phyloP scores from a whole-genome alignment of 2,797 vertebrate genomes.

The Psittacula derbiana region DNA sequence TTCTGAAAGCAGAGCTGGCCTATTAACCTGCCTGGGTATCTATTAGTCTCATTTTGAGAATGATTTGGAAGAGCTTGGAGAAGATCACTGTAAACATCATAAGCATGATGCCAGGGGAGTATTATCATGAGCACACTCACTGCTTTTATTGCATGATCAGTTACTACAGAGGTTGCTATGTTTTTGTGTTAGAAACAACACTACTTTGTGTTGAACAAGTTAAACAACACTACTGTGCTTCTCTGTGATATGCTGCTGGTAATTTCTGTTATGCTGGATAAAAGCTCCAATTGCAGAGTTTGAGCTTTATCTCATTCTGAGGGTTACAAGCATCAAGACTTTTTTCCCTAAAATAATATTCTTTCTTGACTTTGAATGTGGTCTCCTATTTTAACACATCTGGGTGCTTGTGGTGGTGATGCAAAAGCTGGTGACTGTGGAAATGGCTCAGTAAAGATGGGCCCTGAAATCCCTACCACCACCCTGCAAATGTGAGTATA shows the following conservation, averaged over 20 bases:
- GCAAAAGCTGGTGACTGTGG: background rate
- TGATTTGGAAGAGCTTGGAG: background rate
- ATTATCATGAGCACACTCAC: background rate
- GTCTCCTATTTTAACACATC: background rate
- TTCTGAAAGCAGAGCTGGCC: constrained; percentile 11
- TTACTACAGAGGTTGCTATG: background rate
- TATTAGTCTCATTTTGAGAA: background rate
- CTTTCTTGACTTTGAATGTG: background rate
- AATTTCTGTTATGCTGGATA: background rate
- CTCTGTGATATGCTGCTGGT: background rate
- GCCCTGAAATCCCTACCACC: background rate
- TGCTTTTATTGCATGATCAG: background rate
- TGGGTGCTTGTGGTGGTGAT: background rate
- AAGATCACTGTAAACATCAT: background rate
- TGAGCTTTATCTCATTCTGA: background rate
- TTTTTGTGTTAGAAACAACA: background rate
- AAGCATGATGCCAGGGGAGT: background rate
- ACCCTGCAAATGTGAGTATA: background rate
- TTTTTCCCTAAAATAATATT: background rate
- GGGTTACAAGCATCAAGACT: background rate
- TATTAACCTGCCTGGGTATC: constrained; percentile 4
- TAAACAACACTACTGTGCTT: background rate
- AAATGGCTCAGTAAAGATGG: background rate
- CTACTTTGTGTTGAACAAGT: background rate
- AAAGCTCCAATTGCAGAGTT: background rate